Evolutionary conservation across 2,888 invertebrate genomes (phyloP), one percentile per base, ranked within the genome.

Genomic region (Xestia sexstrigata): DNA sequence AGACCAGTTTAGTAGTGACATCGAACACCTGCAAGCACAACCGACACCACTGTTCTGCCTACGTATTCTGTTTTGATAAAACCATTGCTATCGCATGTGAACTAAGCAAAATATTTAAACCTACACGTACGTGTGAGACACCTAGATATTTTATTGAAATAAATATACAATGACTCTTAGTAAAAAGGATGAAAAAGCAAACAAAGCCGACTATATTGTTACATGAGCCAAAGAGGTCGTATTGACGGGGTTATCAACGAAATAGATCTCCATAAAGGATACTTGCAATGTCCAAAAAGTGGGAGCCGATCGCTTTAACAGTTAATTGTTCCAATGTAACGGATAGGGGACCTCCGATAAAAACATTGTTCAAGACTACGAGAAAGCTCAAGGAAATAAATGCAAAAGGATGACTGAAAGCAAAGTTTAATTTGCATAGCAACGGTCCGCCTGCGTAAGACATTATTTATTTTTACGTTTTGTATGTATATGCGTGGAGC

Each of bases 1-100:
- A 93, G 93, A 96, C 96, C 96, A 95, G 96, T 96, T 96, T 94
- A 91, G 91, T 92, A 92, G 93, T 91, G 94, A 95, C 94, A 94
- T 92, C 91, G 93, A 93, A 94, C 96, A 96, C 96, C 96, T 96
- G 96, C 96, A 93, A 90, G 90, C 88, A 85, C 87, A 90, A 89
- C 86, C 85, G 90, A 89, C 90, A 89, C 88, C 91, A 89, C 88
- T 88, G 88, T 87, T 87, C 89, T 86, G 79, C 87, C 81, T 85
- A 87, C 85, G 73, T 87, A 83, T 88, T 87, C 84, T 88, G 85
- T 88, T 89, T 87, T 87, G 73, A 89, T 86, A 82, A 80, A 86
- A 73, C 74, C 63, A 83, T 79, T 71, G 78, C 78, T 70, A 76
- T 70, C 65, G 80, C 80, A 81, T 78, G 78, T 77, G 71, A 79